Percentiles rank a stretch among this genome's conserved stretches.
phyloP scores from a whole-genome alignment of 2,113 vertebrate genomes.

The Meleagris gallopavo region DNA sequence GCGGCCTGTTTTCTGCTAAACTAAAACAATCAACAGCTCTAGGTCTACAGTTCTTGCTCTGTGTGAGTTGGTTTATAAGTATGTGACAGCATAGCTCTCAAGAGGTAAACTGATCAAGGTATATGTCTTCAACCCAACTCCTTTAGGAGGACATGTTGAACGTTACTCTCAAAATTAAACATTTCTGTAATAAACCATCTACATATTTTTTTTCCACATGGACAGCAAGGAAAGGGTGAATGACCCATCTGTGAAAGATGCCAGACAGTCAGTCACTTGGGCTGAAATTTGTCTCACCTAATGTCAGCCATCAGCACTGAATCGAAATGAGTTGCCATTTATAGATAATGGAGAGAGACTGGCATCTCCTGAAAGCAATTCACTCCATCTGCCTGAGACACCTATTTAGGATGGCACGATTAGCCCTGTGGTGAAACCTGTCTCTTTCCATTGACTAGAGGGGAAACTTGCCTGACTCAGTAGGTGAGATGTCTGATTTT shows the following conservation, averaged over 20 bases:
- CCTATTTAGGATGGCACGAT: slow-evolving; percentile 47
- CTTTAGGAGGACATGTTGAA: background rate
- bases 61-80: background rate
- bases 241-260: background rate
- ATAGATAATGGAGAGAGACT: slow-evolving; percentile 54
- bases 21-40: background rate
- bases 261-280: background rate
- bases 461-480: slow-evolving; percentile 30
- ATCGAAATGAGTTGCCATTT: slow-evolving; percentile 18
- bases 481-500: slow-evolving; percentile 37
- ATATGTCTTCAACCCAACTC: background rate
- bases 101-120: background rate
- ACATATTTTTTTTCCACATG: background rate
- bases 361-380: slow-evolving; percentile 54
- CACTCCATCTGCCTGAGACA: slow-evolving; percentile 60
- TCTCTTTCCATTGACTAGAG: slow-evolving; percentile 36
- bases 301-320: slow-evolving; percentile 1
- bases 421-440: slow-evolving; percentile 32
- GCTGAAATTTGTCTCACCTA: slow-evolving; percentile 35
- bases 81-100: background rate
- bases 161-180: background rate
- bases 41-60: background rate
- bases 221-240: background rate
- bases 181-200: background rate
- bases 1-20: background rate